Evolutionary conservation across 2,797 vertebrate genomes (phyloP), one percentile per base, ranked within the genome.

Genomic region (Alosa sapidissima): DNA sequence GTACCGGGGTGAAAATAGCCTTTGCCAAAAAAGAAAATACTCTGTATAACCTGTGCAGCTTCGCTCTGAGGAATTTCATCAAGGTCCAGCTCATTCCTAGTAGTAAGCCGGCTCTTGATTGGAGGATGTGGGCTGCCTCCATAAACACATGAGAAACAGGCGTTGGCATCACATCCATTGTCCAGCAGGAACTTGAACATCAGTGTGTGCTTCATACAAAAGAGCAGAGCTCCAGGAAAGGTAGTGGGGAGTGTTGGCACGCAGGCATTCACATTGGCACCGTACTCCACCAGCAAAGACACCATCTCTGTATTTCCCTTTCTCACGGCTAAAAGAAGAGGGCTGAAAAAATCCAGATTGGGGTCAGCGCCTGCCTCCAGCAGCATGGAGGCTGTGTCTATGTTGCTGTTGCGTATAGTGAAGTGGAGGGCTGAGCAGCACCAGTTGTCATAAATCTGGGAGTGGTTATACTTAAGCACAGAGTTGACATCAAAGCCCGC

Each of bases 111-210:
- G 62, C 81, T 87, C 84, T 3, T 83, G 81, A 87, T 11, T n/a
- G 91, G 86, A 45, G 97, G 96, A 85, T 99, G 98, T 21, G 93
- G 93, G 68, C 87, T 89, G 0, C 90, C 92, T 83, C 97, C 96
- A 0, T 97, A 95, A 6, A 90, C 88, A 87, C 98, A 99, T 0
- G 91, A 92, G 88, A 99, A 99, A 92, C 98, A 99, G 84, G 97
- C 93, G 2, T 86, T 87, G 65, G 95, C 97, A 0, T 98, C 90
- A 45, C 97, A 98, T 84, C 98, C 97, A 10, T 96, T 92, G 91
- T 97, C 97, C 93, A 99, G 91, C 81, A 99, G 94, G 85, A 95
- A 96, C 88, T 97, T 97, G 88, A 99, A 94, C 54, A 99, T 89
- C 0, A 94, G 89, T 83, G 97, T 92, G 87, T 96, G 97, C 91